Evolutionary conservation across 2,113 vertebrate species (phyloP).

Genomic region (Sprattus sprattus): DNA sequence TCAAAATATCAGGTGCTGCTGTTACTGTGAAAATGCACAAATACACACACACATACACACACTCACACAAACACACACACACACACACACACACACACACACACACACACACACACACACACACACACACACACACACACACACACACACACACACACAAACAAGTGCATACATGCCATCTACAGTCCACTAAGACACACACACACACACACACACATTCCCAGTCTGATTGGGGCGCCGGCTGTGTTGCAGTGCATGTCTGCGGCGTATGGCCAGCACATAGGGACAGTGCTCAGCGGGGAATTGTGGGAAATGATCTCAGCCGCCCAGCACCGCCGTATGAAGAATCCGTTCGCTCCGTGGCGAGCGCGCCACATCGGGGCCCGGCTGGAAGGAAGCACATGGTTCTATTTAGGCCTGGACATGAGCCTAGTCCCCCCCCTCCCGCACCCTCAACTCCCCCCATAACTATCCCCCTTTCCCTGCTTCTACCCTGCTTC

Average conservation of each 20-base stretch:
- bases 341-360: neutral
- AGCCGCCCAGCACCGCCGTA: neutral
- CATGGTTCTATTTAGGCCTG: constrained; percentile 22
- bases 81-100: neutral
- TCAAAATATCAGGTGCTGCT: neutral
- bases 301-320: constrained; percentile 16
- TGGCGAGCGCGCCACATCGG: neutral
- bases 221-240: neutral
- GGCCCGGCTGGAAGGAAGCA: constrained; percentile 3
- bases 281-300: neutral
- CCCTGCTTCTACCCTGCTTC: neutral
- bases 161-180: neutral
- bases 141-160: neutral
- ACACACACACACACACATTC: neutral
- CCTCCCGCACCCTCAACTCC: neutral
- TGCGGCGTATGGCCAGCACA: neutral
- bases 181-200: neutral
- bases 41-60: neutral
- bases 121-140: neutral
- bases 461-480: neutral
- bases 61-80: neutral
- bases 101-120: neutral
- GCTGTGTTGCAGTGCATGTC: neutral
- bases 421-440: neutral
- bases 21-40: no score